A percentile compares a stretch with the other conserved stretches of the same genome.
Evolutionary conservation across 2,888 invertebrate species (phyloP).

Genomic region (Urechis unicinctus): DNA sequence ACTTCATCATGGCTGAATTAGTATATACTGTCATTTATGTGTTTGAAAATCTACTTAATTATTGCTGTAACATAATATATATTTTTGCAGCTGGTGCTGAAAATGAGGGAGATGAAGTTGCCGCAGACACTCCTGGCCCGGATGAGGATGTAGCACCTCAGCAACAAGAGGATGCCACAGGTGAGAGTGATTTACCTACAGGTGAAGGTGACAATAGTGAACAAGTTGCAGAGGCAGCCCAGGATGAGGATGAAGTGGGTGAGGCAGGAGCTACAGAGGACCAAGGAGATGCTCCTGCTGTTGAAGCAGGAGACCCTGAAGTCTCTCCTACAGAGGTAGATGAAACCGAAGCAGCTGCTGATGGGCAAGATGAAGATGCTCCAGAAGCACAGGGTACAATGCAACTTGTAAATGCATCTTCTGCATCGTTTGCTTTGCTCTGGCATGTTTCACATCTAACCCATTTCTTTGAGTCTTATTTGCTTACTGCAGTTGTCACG

Average conservation of each 20-base stretch:
- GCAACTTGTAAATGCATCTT: neutral
- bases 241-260: neutral
- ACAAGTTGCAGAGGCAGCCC: conserved; percentile 10
- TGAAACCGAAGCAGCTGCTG: neutral
- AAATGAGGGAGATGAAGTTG: neutral
- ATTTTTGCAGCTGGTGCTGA: neutral
- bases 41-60: too few relatives aligned
- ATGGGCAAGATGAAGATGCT: neutral
- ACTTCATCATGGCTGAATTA: too few relatives aligned
- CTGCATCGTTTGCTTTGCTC: too few relatives aligned
- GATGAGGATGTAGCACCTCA: conserved; percentile 1
- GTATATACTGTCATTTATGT: too few relatives aligned
- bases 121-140: conserved; percentile 2
- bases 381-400: neutral
- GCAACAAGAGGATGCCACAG: neutral
- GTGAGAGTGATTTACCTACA: neutral
- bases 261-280: neutral
- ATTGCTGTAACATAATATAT: too few relatives aligned
- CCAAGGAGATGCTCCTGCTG: conserved; percentile 5
- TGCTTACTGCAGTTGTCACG: too few relatives aligned
- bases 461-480: too few relatives aligned
- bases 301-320: neutral
- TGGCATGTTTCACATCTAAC: too few relatives aligned
- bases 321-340: conserved; percentile 4
- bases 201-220: conserved; percentile 1